Base-by-base conservation (phyloP, 2,113 vertebrate species). In the Cinclus cinclus region DNA sequence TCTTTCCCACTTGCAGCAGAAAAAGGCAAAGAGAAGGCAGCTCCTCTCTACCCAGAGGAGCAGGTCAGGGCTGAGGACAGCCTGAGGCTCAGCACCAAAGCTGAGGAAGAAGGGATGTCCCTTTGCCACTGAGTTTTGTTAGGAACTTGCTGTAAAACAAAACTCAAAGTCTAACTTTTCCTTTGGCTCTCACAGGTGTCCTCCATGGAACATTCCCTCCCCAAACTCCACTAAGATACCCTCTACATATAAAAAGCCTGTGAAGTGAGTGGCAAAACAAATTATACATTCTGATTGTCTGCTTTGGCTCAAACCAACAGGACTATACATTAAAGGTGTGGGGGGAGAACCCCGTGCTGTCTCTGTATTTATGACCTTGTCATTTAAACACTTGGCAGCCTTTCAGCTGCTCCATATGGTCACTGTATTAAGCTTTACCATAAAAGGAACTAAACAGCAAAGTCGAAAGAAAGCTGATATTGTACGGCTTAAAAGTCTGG, bases 401-500 rank as follows among this genome's bases (percentile, higher is more conserved):
- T 30, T 97, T 98, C 98, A 98, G 95, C 64, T 96, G 75, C 87
- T 98, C 98, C 98, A 98, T 98, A 98, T 98, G 98, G 96, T 98
- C 97, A 80, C 95, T 95, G 95, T 96, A 98, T 97, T 97, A 97
- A 97, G 94, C 91, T 98, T 98, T 97, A 95, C 98, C 97, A 98
- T 98, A 98, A 97, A 98, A 98, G 97, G 98, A 97, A 55, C 86
- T 94, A 87, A 97, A 91, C 85, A 97, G 93, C 53, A 89, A 90
- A 97, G 96, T 92, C 70, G 2, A 96, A 96, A 97, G 97, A 97
- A 98, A 98, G 95, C 94, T 97, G 95, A 98, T 97, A 97, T 93
- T 97, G 96, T 97, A 97, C 87, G 89, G 93, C 96, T 97, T 98
- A 92, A 96, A 97, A 97, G 95, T 95, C 97, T 98, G 96, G 97